Base-by-base conservation (phyloP, 2,888 invertebrate species). In the Psylliodes chrysocephalus region DNA sequence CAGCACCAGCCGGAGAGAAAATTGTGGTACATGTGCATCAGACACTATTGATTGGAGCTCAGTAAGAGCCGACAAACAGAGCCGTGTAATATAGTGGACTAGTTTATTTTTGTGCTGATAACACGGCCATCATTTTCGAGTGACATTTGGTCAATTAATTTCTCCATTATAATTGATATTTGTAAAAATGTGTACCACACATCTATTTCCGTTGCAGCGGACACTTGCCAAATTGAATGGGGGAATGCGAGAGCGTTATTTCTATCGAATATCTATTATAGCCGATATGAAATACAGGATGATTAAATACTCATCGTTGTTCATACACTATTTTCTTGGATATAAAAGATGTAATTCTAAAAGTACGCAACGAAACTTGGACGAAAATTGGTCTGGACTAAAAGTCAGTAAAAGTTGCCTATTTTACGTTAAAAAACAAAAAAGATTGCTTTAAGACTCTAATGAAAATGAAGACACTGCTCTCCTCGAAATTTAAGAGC, bases 151-250 rank as follows among this genome's bases (percentile, higher is more conserved):
- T 63, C 63, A 68, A 65, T 68, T 66, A 63, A 55, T 63, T 57
- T 66, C 51, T 65, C 44, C 53, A 52, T 64, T 52, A 63, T 60
- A 67, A 60, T 65, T 65, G 64, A 62, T 64, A 61, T 67, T 62
- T 62, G 67, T 67, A 60, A 63, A 65, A 67, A 66, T 60, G 63
- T 63, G 63, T 63, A 57, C 63, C 69, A 68, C 70, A 70, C 71
- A 70, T 64, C 69, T 69, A 71, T 71, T 71, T 72, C 66, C 70
- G 69, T 68, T 70, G 66, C 66, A 62, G 49, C 63, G 60, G 55
- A 59, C 64, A 63, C 55, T 60, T 57, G 51, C 68, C 56, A 55
- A 64, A 55, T 62, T 62, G 55, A 62, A 62, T 62, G 49, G 55
- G 47, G 54, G 54, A 62, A 62, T 59, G 59, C 40, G 49, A 42